Evolutionary conservation across 2,113 vertebrate species (phyloP), one percentile per base, ranked within the genome.

Genomic region (Zosterops borbonicus): DNA sequence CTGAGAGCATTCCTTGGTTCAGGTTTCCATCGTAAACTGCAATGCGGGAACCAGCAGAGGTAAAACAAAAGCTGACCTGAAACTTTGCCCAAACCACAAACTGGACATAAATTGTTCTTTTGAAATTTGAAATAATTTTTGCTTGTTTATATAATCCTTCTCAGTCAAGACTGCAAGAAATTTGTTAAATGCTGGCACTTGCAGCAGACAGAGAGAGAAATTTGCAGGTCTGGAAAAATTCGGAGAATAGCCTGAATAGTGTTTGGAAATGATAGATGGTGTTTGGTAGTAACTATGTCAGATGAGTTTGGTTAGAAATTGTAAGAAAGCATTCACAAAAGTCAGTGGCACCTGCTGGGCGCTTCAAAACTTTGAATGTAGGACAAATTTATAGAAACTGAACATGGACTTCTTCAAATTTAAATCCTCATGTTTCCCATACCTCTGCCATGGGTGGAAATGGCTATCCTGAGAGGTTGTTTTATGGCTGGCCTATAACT

Each of bases 11-110:
- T 89, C 73, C 39, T 69, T 70, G 89, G 80, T 86, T 96, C 95
- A 93, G 39, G 41, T 94, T 95, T 96, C 95, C 53, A 19, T 86
- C 9, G 2, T 93, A 84, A 90, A 85, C 41, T 35, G 35, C 18
- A 24, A 21, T 9, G 79, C 60, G 25, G 85, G 62, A 87, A 67
- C 29, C 7, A 12, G 67, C 1, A 2, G 75, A 95, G 81, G 56
- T 41, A 62, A 79, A 94, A 95, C 44, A 87, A 93, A 73, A 91
- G 29, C n/a, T 83, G 33, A 79, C 21, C 65, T 92, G 67, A 77
- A 91, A 83, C 62, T 80, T 69, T 52, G 35, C 56, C 49, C 64
- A 79, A 78, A 67, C 52, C 56, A 74, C 5, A 70, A n/a, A 60
- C 22, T 44, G 69, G 44, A 77, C 29, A 42, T 37, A 81, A 94